phyloP scores from a whole-genome alignment of 35 echinoderm and acorn worm species.

The Ophioderma brevispina region DNA sequence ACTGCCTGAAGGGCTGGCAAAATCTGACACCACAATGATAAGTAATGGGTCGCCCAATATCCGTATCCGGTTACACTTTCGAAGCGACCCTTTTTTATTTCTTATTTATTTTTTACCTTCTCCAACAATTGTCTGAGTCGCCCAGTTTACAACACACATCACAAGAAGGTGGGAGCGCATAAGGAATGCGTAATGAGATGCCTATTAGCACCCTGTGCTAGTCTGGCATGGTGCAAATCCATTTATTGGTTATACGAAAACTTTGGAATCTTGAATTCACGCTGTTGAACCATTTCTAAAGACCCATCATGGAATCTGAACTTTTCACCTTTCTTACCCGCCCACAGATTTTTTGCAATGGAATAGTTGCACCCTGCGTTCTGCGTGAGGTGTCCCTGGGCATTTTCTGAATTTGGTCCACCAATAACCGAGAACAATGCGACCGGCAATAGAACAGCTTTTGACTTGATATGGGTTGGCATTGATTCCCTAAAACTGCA shows the following conservation, averaged over 20 bases:
- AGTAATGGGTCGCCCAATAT: not conserved
- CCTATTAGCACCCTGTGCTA: not conserved
- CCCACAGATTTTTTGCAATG: not conserved
- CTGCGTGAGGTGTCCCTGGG: not conserved
- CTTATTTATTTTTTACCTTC: too few species aligned
- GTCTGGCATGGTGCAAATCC: too few species aligned
- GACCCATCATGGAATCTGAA: not conserved
- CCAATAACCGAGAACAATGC: constrained; percentile 29
- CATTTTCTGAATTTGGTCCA: not conserved
- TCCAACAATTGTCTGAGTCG: not conserved
- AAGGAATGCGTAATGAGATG: not conserved
- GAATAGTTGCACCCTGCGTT: not conserved
- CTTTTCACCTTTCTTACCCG: not conserved
- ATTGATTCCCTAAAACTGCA: not conserved
- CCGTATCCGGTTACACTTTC: not conserved
- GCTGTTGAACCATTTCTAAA: not conserved
- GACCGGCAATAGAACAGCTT: constrained; percentile 31
- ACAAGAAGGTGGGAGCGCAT: not conserved
- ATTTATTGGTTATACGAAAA: not conserved
- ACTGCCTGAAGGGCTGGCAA: not conserved
- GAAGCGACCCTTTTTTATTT: too few species aligned
- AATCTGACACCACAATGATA: not conserved
- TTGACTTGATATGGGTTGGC: not conserved
- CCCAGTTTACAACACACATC: not conserved
- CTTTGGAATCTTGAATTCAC: too few species aligned